Evolutionary conservation across 1,140 invertebrate genomes (phyloP).

Genomic region (Andricus grossulariae): DNA sequence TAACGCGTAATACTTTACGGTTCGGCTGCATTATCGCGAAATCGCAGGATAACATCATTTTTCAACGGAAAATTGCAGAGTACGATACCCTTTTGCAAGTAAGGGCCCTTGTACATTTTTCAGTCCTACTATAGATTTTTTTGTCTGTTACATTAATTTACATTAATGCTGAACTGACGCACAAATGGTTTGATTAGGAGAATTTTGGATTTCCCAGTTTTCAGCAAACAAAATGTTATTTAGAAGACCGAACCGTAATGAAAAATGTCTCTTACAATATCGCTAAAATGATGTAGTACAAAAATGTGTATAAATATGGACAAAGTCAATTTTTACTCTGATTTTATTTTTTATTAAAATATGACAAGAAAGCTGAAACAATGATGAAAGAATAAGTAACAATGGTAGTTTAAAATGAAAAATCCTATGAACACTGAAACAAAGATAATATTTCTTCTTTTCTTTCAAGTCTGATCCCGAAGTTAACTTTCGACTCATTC

Average conservation of each 20-base stretch:
- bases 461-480: too few relatives aligned
- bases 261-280: constrained; percentile 27
- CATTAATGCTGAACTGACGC: not conserved
- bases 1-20: constrained; percentile 74
- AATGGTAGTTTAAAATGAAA: too few relatives aligned
- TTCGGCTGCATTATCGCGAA: constrained; percentile 69
- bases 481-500: constrained; percentile 48
- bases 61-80: constrained; percentile 58
- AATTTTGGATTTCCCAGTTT: too few relatives aligned
- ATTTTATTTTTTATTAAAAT: too few relatives aligned
- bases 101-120: not conserved
- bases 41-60: constrained; percentile 66
- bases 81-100: not conserved
- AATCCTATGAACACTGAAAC: too few relatives aligned
- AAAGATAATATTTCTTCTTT: too few relatives aligned
- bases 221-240: constrained; percentile 40
- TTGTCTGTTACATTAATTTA: too few relatives aligned
- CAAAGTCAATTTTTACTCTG: too few relatives aligned
- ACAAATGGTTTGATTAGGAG: constrained; percentile 15
- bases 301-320: too few relatives aligned
- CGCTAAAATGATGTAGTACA: too few relatives aligned
- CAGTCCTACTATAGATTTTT: not conserved
- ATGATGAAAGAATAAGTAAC: too few relatives aligned
- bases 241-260: constrained; percentile 36
- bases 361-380: too few relatives aligned